A percentile compares a stretch with the other conserved stretches of the same genome.
These are phyloP conservation scores for Corythornis vintsioides DNA, from an alignment of 2,113 vertebrate species.

Conservation along the genomic window DNA sequence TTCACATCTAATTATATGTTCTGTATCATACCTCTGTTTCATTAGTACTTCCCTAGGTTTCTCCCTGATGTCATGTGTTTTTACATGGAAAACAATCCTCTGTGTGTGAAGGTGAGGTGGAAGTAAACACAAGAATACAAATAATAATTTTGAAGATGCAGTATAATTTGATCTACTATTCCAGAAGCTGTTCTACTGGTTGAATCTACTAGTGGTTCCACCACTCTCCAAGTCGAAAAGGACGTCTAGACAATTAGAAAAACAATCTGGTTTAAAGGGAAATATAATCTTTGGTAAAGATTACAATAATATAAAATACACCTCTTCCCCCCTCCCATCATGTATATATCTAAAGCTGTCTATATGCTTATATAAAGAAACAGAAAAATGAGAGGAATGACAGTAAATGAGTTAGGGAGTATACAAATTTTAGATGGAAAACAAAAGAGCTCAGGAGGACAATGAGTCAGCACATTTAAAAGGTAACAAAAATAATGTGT, in stretches of 20 bases:
- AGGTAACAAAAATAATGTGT: neutral
- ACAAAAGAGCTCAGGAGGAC: neutral
- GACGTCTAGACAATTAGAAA: neutral
- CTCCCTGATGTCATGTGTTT: neutral
- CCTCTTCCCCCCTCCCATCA: neutral
- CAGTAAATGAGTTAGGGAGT: neutral
- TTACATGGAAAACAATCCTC: slow-evolving; percentile 17
- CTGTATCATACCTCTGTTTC: slow-evolving; percentile 4
- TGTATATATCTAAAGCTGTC: neutral
- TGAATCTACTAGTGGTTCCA: neutral
- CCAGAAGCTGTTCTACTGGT: slow-evolving; percentile 3
- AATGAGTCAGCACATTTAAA: neutral
- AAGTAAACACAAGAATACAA: slow-evolving; percentile 24
- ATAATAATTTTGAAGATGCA: neutral
- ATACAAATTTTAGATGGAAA: neutral
- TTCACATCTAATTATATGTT: slow-evolving; percentile 47
- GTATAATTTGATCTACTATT: neutral
- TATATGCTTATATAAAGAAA: neutral
- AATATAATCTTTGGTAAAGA: neutral
- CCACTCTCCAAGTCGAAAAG: neutral
- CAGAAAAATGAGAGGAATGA: neutral
- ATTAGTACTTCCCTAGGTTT: slow-evolving; percentile 22
- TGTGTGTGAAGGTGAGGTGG: neutral
- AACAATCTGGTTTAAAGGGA: neutral
- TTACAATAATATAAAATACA: neutral